Base-by-base conservation (phyloP, 1,140 invertebrate genomes). In the Chlorops oryzae region DNA sequence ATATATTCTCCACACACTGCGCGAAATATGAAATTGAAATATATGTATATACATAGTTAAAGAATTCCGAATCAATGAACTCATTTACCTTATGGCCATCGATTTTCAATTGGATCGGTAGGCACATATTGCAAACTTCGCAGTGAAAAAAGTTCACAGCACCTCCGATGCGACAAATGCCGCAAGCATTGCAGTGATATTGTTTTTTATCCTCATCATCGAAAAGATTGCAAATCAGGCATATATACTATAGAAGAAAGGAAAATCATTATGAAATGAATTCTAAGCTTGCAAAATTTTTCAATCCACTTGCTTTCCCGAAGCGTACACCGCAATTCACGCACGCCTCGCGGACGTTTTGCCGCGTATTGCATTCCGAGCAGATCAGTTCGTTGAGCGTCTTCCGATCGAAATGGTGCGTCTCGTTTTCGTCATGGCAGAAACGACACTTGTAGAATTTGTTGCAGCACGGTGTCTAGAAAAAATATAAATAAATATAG, bases 141-240 rank as follows among this genome's bases (percentile, higher is more conserved):
- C 90, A 93, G 70, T 93, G 90, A 69, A 91, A 92, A 74, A 88
- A 93, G 56, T 86, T 82, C 50, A 91, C 86, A 18, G 84, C 74
- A 1, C 89, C 90, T 3, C 90, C 90, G 52, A 92, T 82, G 37
- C 90, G 81, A 62, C 90, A 94, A 52, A 94, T 87, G 1, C 89
- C 89, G 74, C 90, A 94, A 2, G 83, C 85, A 51, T 87, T 81
- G 61, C 90, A 94, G 62, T 94, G 90, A 73, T 90, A 94, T 71
- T 92, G 90, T 59, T 84, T 79, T 65, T 89, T 91, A 58, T 92
- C 88, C 49, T 87, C 84, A 64, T 92, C 88, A 64, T 92, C 90
- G 69, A 88, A 92, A n/a, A 94, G 74, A 72, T 88, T 88, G 72
- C 90, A 94, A 47, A 89, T 83, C 5, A 83, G 73, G 62, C 90